Evolutionary conservation across 2,797 vertebrate genomes (phyloP), one percentile per base, ranked within the genome.

Genomic region (Stomatorhinus walkeri): DNA sequence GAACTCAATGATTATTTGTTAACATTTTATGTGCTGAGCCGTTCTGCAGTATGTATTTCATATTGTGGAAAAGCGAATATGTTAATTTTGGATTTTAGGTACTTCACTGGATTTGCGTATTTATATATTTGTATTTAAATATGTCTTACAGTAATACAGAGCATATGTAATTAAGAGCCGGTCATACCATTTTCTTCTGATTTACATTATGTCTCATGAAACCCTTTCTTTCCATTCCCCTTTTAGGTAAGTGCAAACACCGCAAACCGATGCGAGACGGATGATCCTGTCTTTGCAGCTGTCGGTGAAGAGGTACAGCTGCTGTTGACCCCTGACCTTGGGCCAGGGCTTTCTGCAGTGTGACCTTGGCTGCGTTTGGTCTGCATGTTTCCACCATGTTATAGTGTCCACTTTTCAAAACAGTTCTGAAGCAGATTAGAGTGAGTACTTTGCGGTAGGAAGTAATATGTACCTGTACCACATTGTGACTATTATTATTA

Each of bases 171-270:
- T 43, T 46, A 81, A n/a, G 76, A 43, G 40, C 40, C 8, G 5
- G 28, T 10, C 76, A 8, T 81, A 19, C 1, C 2, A 8, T 46
- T 81, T 46, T 81, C 40, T 81, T 81, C 40, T 46, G 76, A 85
- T 28, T 22, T 22, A 48, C 9, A 46, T 52, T 12, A 36, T 56
- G 51, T 87, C 12, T 87, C 24, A 54, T 32, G 28, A 87, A 61
- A 22, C 19, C 1, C 16, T 7, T 59, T 19, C 84, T 85, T 32
- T 87, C 32, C 54, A 4, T 40, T 87, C 10, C 4, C 51, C 51
- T n/a, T 56, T 87, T 90, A 96, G 95, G 95, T 96, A 96, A 96
- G 95, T 94, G 92, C 93, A 92, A 91, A 90, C 92, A 93, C 92
- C 90, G 87, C 89, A 90, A 12, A 64, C 12, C 12, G 49, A 5